Conservation (phyloP, 2,888 invertebrate species). For the Germaria angustata region DNA sequence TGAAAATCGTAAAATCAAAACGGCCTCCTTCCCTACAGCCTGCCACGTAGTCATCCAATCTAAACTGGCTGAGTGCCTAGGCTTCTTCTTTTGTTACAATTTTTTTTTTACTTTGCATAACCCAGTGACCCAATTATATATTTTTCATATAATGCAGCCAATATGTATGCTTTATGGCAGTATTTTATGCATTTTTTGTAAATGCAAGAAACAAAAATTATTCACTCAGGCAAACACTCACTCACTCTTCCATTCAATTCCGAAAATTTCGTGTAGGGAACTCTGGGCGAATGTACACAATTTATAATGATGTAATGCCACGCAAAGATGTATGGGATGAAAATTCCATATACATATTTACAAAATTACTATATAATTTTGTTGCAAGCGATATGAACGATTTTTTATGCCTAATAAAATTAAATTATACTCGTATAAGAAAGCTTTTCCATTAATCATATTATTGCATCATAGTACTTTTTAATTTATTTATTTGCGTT, state of each 20-base stretch:
- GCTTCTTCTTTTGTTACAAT: background rate
- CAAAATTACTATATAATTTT: conserved; percentile 9
- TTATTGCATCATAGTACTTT: background rate
- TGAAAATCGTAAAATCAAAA: background rate
- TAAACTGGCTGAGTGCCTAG: background rate
- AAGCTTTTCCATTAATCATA: conserved; percentile 11
- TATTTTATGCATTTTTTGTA: background rate
- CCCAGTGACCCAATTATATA: conserved; percentile 55
- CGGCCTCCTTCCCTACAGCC: background rate
- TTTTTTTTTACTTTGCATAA: conserved; percentile 32
- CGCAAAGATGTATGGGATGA: background rate
- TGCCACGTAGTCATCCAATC: background rate
- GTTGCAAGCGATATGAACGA: background rate
- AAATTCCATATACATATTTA: background rate
- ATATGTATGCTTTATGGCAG: background rate
- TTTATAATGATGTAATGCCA: conserved; percentile 26
- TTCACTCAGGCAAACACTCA: background rate
- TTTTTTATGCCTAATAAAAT: background rate
- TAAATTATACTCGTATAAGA: background rate
- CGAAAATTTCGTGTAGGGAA: conserved; percentile 11
- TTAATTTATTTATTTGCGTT: conserved; percentile 9
- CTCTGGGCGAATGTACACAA: background rate
- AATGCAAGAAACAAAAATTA: conserved; percentile 7
- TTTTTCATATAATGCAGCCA: conserved; percentile 5
- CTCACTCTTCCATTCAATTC: background rate